Evolutionary conservation across 1,140 invertebrate species (phyloP).

Genomic region (Lepidostoma basale): DNA sequence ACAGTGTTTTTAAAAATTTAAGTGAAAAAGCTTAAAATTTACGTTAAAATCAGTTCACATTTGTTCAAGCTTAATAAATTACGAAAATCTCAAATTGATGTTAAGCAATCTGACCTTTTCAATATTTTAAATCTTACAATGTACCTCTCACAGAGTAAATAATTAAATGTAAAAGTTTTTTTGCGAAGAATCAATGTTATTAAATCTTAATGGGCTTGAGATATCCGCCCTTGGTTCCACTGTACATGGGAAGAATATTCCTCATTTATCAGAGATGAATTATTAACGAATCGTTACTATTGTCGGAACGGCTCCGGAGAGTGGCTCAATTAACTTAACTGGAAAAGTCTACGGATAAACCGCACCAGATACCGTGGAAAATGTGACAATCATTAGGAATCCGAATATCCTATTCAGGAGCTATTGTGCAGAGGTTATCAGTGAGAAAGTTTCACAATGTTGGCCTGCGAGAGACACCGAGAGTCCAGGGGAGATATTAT

Average conservation of each 20-base stretch:
- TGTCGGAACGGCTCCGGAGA: conserved; percentile 13
- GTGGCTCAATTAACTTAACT: conserved; percentile 36
- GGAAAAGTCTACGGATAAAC: conserved; percentile 17
- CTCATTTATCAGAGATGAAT: conserved; percentile 29
- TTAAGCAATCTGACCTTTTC: too few relatives aligned
- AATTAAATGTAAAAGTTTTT: too few relatives aligned
- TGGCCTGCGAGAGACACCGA: not conserved
- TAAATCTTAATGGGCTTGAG: not conserved
- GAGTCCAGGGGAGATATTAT: too few relatives aligned
- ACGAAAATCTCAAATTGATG: too few relatives aligned
- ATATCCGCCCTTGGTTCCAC: not conserved
- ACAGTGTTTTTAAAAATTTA: too few relatives aligned
- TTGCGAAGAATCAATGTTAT: too few relatives aligned
- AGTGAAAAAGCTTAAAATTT: too few relatives aligned
- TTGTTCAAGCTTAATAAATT: too few relatives aligned
- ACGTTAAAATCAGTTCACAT: too few relatives aligned
- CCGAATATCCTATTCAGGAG: conserved; percentile 2
- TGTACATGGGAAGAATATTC: not conserved
- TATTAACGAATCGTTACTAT: conserved; percentile 31
- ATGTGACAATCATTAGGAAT: conserved; percentile 33
- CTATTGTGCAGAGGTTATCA: conserved; percentile 17
- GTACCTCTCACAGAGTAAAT: too few relatives aligned
- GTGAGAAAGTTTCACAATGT: conserved; percentile 10
- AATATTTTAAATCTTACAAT: too few relatives aligned
- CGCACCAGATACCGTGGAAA: conserved; percentile 18